Conservation (phyloP, 1,140 invertebrate genomes). For the Papilio glaucus region DNA sequence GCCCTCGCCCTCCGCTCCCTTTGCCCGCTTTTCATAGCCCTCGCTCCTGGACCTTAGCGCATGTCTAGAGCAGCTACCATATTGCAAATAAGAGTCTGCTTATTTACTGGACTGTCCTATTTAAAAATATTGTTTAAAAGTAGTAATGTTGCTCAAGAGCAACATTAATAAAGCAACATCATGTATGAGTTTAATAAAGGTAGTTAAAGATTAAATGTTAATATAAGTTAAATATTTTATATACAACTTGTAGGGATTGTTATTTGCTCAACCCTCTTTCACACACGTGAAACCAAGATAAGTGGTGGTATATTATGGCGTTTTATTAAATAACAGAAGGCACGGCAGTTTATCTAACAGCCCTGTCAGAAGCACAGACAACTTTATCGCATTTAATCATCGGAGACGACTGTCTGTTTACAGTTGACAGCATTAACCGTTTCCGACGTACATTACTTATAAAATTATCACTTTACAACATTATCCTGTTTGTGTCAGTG, state of each 20-base stretch:
- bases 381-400: constrained; percentile 64
- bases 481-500: constrained; percentile 35
- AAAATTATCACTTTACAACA: constrained; percentile 30
- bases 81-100: not conserved
- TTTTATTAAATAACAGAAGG: constrained; percentile 10
- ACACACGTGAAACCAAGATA: no score
- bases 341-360: constrained; percentile 14
- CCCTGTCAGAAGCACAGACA: constrained; percentile 48
- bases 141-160: no score
- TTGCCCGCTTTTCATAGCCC: constrained; percentile 45
- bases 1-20: constrained; percentile 50
- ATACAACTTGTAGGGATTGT: no score
- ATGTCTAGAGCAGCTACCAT: not conserved
- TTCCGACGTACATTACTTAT: constrained; percentile 35
- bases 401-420: constrained; percentile 47
- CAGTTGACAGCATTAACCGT: constrained; percentile 40
- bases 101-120: not conserved
- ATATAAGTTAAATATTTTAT: no score
- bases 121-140: no score
- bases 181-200: no score
- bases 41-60: constrained; percentile 48
- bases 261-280: no score
- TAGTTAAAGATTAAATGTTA: no score
- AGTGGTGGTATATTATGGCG: no score
- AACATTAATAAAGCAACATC: no score